Conservation (phyloP, 2,888 invertebrate species). For the Brenthis ino region DNA sequence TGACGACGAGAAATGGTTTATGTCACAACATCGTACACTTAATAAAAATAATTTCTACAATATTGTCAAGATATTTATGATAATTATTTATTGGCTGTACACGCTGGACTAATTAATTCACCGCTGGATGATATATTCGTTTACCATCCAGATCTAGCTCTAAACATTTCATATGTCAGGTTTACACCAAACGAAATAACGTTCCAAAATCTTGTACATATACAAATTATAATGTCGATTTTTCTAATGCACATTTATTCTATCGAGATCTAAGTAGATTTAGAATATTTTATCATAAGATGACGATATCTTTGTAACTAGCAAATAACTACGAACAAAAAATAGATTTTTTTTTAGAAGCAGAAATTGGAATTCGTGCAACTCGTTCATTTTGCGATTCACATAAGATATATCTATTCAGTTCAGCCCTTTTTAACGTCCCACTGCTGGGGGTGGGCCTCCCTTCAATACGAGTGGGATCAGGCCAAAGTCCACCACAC, state of each 20-base stretch:
- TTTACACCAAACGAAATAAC: constrained; percentile 16
- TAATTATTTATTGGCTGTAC: constrained; percentile 12
- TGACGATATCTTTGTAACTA: background rate
- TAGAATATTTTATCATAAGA: background rate
- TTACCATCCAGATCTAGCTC: background rate
- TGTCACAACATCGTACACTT: constrained; percentile 3
- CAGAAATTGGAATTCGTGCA: no score
- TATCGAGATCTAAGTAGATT: background rate
- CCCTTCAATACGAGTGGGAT: no score
- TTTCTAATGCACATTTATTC: background rate
- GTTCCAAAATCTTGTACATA: background rate
- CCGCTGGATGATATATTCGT: background rate
- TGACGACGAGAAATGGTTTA: constrained; percentile 9
- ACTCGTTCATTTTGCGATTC: no score
- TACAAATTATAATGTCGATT: background rate
- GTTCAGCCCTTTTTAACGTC: no score
- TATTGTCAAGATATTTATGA: constrained; percentile 27
- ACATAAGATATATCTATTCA: no score
- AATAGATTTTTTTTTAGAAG: no score
- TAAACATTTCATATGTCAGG: background rate
- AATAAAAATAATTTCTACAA: constrained; percentile 22
- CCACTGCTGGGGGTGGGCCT: no score
- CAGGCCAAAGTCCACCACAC: no score
- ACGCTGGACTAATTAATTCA: constrained; percentile 8
- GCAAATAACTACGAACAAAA: background rate